Evolutionary conservation across 2,797 vertebrate genomes (phyloP).

Genomic region (Phoebastria nigripes): DNA sequence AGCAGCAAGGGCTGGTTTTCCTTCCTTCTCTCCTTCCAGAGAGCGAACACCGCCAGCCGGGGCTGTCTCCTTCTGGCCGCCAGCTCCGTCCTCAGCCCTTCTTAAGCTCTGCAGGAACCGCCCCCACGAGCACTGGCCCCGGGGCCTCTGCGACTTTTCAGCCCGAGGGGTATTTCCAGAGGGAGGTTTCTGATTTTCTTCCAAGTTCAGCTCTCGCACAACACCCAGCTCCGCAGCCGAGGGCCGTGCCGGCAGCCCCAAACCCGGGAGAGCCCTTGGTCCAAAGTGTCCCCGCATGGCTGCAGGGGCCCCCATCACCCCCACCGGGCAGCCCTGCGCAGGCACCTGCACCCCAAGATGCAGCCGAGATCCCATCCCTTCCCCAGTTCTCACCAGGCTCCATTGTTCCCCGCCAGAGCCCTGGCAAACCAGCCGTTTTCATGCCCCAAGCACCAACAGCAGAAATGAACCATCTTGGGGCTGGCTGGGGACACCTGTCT

Average conservation of each 20-base stretch:
- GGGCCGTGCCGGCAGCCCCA: fast-evolving
- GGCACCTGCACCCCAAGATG: fast-evolving
- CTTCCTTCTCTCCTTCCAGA: not conserved
- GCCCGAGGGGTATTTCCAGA: conserved; percentile 39
- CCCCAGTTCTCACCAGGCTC: fast-evolving
- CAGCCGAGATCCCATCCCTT: not conserved
- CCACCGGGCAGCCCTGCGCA: not conserved
- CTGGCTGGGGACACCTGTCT: not conserved
- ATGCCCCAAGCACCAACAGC: not conserved
- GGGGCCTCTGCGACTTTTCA: not conserved
- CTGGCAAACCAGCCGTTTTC: not conserved
- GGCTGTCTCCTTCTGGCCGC: not conserved
- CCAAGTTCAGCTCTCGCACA: not conserved
- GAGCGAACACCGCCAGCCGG: fast-evolving
- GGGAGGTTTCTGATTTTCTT: not conserved
- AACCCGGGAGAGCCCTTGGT: not conserved
- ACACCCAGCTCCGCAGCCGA: fast-evolving
- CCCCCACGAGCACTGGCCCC: not conserved
- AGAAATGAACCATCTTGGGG: fast-evolving
- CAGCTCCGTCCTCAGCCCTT: not conserved
- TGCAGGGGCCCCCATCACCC: not conserved
- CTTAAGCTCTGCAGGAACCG: conserved; percentile 36
- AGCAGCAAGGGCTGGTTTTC: not conserved
- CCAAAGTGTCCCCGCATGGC: fast-evolving
- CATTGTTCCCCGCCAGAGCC: fast-evolving